Percentiles rank a stretch among this genome's conserved stretches.
Evolutionary conservation across 2,888 invertebrate species (phyloP).

Genomic region (Nymphalis urticae): DNA sequence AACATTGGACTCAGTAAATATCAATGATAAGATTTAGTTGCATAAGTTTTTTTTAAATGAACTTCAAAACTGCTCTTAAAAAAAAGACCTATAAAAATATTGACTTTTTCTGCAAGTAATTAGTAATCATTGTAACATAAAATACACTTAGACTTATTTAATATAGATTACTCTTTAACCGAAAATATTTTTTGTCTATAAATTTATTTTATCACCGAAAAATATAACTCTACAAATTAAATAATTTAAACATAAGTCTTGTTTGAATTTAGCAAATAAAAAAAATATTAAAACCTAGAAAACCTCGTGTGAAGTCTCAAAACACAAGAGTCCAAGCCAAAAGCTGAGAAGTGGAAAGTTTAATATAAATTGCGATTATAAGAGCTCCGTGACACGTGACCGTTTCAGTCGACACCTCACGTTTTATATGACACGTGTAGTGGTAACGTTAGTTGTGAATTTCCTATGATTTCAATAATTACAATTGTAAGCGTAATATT

Average conservation of each 20-base stretch:
- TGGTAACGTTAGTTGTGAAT: background rate
- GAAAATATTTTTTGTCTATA: no score
- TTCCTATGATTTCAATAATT: background rate
- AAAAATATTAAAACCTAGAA: background rate
- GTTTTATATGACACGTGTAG: slow-evolving; percentile 9
- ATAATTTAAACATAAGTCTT: no score
- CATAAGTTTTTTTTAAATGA: no score
- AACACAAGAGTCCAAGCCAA: slow-evolving; percentile 1
- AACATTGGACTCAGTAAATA: background rate
- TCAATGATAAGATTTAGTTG: background rate
- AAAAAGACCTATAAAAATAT: no score
- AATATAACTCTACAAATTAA: no score
- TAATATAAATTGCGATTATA: slow-evolving; percentile 11
- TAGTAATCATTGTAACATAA: no score
- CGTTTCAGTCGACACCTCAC: slow-evolving; percentile 9
- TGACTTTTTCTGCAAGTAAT: no score
- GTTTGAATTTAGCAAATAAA: background rate
- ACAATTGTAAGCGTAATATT: background rate
- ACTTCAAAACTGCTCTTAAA: no score
- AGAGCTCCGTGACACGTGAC: slow-evolving; percentile 21
- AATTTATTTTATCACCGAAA: no score
- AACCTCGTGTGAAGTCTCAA: background rate
- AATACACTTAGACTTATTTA: no score
- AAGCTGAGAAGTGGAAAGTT: slow-evolving; percentile 6
- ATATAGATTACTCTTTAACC: no score